Conservation (phyloP, 2,113 vertebrate genomes). For the Lophochroa leadbeateri region DNA sequence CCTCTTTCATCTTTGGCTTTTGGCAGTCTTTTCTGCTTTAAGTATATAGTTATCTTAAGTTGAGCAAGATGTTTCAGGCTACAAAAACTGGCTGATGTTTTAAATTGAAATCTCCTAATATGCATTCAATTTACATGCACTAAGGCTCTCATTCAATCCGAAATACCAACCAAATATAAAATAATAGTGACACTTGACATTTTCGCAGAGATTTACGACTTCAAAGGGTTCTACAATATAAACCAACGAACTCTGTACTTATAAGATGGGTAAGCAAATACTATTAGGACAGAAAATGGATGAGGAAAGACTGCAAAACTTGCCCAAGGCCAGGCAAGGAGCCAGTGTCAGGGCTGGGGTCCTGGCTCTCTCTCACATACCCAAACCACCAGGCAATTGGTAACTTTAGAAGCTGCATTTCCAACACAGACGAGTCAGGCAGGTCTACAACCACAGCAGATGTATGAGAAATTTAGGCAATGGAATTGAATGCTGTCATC, state of each 20-base stretch:
- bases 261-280: constrained; percentile 25
- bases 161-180: constrained; percentile 48
- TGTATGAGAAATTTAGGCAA: background rate
- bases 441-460: background rate
- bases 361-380: background rate
- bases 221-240: constrained; percentile 52
- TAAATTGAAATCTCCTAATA: constrained; percentile 58
- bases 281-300: background rate
- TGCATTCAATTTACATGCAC: constrained; percentile 64
- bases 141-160: constrained; percentile 42
- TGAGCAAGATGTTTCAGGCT: constrained; percentile 68
- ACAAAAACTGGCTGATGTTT: constrained; percentile 57
- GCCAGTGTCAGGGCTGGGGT: background rate
- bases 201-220: constrained; percentile 43
- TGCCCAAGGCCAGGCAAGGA: background rate
- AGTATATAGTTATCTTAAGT: constrained; percentile 58
- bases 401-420: background rate
- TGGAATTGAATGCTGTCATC: background rate
- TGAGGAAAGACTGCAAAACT: background rate
- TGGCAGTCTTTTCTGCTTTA: constrained; percentile 53
- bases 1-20: constrained; percentile 67
- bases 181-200: constrained; percentile 68
- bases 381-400: background rate
- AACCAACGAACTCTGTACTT: constrained; percentile 9
- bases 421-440: rapidly evolving